Evolutionary conservation across 1,140 invertebrate species (phyloP).

Genomic region (Oedothorax gibbosus): DNA sequence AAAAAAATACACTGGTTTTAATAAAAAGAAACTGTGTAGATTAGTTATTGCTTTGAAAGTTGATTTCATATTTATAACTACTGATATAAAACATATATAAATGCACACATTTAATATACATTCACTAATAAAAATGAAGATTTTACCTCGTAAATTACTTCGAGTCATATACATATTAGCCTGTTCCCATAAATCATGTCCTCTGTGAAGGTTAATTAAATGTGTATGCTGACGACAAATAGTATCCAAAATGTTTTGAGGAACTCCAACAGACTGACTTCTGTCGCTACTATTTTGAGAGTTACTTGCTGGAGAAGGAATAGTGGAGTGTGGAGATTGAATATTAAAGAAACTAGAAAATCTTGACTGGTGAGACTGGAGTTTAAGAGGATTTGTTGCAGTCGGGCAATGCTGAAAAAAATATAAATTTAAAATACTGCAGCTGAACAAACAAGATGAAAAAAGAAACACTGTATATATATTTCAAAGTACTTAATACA

Average conservation of each 20-base stretch:
- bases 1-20: no score
- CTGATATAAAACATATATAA: no score
- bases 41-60: no score
- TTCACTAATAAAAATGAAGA: no score
- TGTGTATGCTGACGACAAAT: constrained; percentile 77
- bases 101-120: no score
- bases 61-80: no score
- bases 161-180: constrained; percentile 77
- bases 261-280: constrained; percentile 69
- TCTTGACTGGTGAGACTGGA: constrained; percentile 5
- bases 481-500: background rate
- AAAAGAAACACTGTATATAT: background rate
- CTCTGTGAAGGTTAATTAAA: constrained; percentile 76
- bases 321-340: constrained; percentile 83
- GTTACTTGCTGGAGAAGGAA: constrained; percentile 84
- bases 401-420: constrained; percentile 15
- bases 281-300: constrained; percentile 82
- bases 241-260: constrained; percentile 74
- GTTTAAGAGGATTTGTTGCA: constrained; percentile 1
- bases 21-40: no score
- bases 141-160: constrained; percentile 78
- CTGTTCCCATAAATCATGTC: constrained; percentile 84
- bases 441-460: background rate
- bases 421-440: background rate
- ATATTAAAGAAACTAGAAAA: constrained; percentile 2